Conservation (phyloP, 2,113 vertebrate genomes). For the Corynorhinus townsendii region DNA sequence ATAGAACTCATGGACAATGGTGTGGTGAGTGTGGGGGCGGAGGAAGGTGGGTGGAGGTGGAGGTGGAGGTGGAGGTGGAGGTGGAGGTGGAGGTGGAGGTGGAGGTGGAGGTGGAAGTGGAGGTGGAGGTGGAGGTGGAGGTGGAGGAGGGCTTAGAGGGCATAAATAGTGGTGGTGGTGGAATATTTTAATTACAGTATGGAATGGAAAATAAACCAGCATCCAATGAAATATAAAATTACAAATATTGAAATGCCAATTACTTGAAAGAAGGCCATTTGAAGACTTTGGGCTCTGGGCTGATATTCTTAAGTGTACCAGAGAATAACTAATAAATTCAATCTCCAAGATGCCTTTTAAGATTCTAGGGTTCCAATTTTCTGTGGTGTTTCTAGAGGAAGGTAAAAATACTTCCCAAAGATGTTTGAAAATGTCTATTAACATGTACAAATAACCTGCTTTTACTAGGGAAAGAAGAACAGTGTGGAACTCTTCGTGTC, state of each 20-base stretch:
- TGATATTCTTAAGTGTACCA: background rate
- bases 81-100: too few relatives aligned
- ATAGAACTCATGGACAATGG: background rate
- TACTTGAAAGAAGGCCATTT: background rate
- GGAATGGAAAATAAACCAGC: background rate
- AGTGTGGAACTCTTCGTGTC: constrained; percentile 94
- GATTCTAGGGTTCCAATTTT: background rate
- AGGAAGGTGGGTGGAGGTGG: background rate
- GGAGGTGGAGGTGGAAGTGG: background rate
- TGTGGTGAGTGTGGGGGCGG: background rate
- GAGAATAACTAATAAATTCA: background rate
- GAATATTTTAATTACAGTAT: background rate
- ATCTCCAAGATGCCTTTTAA: background rate
- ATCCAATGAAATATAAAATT: background rate
- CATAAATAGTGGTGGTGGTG: background rate
- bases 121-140: background rate
- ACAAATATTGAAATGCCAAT: background rate
- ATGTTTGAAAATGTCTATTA: background rate
- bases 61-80: background rate
- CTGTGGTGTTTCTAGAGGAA: background rate
- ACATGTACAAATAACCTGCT: background rate
- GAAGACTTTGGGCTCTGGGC: background rate
- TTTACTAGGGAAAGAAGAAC: constrained; percentile 88
- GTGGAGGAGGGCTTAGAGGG: background rate
- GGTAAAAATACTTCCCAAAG: background rate